Percentiles rank a stretch among this genome's conserved stretches.
Conservation (phyloP, 2,888 invertebrate genomes). For the Oscheius myriophilus region DNA sequence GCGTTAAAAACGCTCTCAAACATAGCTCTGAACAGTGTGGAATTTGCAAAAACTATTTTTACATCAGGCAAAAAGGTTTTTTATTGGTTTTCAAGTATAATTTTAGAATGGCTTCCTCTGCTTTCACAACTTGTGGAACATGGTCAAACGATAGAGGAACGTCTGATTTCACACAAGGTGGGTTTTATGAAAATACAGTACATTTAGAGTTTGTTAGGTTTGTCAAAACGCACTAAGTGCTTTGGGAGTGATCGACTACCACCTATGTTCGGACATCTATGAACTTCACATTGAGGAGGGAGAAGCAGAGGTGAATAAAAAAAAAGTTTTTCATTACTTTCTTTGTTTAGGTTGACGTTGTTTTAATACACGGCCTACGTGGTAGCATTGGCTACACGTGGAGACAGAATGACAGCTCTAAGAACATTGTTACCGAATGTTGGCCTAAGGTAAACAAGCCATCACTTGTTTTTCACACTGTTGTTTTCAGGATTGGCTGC, state of each 20-base stretch:
- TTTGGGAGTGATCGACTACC: conserved; percentile 41
- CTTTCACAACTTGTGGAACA: conserved; percentile 50
- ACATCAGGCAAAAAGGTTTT: conserved; percentile 35
- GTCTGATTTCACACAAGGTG: conserved; percentile 59
- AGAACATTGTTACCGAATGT: conserved; percentile 53
- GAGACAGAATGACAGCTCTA: conserved; percentile 59
- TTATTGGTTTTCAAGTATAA: neutral
- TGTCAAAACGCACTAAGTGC: conserved; percentile 58
- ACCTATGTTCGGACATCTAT: conserved; percentile 56
- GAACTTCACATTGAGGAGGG: conserved; percentile 55
- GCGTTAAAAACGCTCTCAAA: conserved; percentile 63
- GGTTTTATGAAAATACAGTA: too few relatives aligned
- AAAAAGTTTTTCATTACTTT: neutral
- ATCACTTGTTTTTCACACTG: neutral
- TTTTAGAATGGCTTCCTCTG: conserved; percentile 60
- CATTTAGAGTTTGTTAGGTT: conserved; percentile 48
- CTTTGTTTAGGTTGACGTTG: conserved; percentile 55
- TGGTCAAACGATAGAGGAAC: conserved; percentile 54
- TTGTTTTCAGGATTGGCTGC: conserved; percentile 60
- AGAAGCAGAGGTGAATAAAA: conserved; percentile 45
- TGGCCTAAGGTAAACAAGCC: conserved; percentile 60
- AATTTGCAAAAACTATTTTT: conserved; percentile 54
- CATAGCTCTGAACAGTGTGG: conserved; percentile 45
- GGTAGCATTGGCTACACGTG: conserved; percentile 65
- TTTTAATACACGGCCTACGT: conserved; percentile 65